phyloP scores from a whole-genome alignment of 2,113 vertebrate species.

The Sinocyclocheilus grahami region DNA sequence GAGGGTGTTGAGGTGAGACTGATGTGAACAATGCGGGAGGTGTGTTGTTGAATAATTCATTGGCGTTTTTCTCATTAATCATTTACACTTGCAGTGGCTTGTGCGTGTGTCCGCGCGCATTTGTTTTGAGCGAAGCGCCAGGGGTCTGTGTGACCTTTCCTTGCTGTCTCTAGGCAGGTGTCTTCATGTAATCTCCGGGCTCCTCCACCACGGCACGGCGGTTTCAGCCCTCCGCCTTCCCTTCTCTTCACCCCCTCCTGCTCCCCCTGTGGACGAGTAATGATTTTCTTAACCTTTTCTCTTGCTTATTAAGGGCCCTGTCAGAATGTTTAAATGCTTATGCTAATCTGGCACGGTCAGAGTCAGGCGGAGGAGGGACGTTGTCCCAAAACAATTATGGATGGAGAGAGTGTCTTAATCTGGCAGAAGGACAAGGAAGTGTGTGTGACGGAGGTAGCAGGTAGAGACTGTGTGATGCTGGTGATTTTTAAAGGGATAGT shows the following conservation, averaged over 20 bases:
- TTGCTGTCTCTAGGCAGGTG: slow-evolving; percentile 65
- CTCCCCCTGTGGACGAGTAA: slow-evolving; percentile 54
- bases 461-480: neutral
- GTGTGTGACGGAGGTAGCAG: neutral
- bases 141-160: slow-evolving; percentile 64
- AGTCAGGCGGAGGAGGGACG: neutral
- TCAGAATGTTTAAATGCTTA: slow-evolving; percentile 70
- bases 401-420: slow-evolving; percentile 50
- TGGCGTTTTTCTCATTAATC: slow-evolving; percentile 63
- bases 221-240: slow-evolving; percentile 40
- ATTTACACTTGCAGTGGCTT: slow-evolving; percentile 55
- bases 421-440: slow-evolving; percentile 9
- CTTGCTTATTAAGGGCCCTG: slow-evolving; percentile 67
- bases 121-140: slow-evolving; percentile 46
- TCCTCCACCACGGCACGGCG: slow-evolving; percentile 44
- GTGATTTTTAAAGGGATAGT: slow-evolving; percentile 1
- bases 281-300: slow-evolving; percentile 70
- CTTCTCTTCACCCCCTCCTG: slow-evolving; percentile 31
- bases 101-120: slow-evolving; percentile 15
- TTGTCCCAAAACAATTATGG: slow-evolving; percentile 54
- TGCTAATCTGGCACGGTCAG: slow-evolving; percentile 60
- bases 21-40: slow-evolving; percentile 56
- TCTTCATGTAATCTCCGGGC: slow-evolving; percentile 63
- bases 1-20: slow-evolving; percentile 24
- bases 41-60: slow-evolving; percentile 66